A percentile compares a stretch with the other conserved stretches of the same genome.
Evolutionary conservation across 2,888 invertebrate species (phyloP).

Genomic region (Himalopsyche kuldschensis): DNA sequence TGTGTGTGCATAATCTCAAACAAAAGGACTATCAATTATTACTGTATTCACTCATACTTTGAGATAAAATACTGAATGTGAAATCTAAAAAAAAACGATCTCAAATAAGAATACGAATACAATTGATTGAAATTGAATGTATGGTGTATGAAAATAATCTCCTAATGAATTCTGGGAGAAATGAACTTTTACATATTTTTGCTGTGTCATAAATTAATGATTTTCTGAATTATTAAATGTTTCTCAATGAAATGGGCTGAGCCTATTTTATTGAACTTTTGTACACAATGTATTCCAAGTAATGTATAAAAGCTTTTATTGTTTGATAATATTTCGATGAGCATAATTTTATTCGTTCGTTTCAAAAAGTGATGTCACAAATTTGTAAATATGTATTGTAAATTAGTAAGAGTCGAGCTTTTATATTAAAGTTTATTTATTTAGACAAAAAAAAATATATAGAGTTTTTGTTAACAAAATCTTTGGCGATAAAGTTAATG

Average conservation of each 20-base stretch:
- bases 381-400: neutral
- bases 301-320: neutral
- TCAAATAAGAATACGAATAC: too few species aligned
- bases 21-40: too few species aligned
- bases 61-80: too few species aligned
- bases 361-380: neutral
- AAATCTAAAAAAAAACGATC: too few species aligned
- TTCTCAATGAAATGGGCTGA: neutral
- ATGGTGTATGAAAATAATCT: too few species aligned
- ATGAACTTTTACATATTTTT: too few species aligned
- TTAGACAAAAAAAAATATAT: neutral
- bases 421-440: neutral
- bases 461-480: neutral
- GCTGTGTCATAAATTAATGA: too few species aligned
- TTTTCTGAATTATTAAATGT: neutral
- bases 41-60: too few species aligned
- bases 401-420: neutral
- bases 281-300: neutral
- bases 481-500: neutral
- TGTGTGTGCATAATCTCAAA: too few species aligned
- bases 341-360: neutral
- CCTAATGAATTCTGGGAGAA: too few species aligned
- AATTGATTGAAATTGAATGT: too few species aligned
- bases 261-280: neutral
- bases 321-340: neutral